Evolutionary conservation across 2,113 vertebrate genomes (phyloP).

Genomic region (Neopipo cinnamomea): DNA sequence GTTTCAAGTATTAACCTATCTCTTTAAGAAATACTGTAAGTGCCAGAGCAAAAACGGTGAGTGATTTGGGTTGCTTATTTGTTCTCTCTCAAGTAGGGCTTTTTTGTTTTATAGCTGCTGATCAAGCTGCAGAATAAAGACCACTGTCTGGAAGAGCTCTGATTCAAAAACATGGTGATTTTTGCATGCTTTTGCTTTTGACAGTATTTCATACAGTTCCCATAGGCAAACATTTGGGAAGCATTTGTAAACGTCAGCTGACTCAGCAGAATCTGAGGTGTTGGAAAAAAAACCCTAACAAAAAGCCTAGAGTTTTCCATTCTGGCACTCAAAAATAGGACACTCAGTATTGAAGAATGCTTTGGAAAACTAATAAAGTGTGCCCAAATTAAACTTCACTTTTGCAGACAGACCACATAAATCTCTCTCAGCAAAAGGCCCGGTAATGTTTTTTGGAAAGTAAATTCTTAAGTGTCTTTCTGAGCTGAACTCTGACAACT

Average conservation of each 20-base stretch:
- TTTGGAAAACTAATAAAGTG: background rate
- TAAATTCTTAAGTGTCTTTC: background rate
- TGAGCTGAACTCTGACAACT: background rate
- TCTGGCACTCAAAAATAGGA: background rate
- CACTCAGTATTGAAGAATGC: background rate
- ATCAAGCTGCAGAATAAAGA: background rate
- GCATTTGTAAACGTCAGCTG: background rate
- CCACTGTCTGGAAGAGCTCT: background rate
- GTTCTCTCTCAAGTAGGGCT: background rate
- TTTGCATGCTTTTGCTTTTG: background rate
- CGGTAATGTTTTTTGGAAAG: background rate
- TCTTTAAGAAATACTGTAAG: background rate
- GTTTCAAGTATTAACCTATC: background rate
- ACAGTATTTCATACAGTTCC: background rate
- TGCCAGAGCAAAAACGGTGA: background rate
- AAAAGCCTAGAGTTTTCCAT: background rate
- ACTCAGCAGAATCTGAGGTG: background rate
- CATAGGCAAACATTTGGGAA: background rate
- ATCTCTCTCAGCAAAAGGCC: background rate
- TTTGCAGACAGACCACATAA: background rate
- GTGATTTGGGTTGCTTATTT: background rate
- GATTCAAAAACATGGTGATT: background rate
- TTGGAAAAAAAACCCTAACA: background rate
- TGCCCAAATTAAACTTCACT: background rate
- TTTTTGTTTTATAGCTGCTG: background rate